phyloP scores from a whole-genome alignment of 1,140 invertebrate genomes.

The Solenopsis fugax region DNA sequence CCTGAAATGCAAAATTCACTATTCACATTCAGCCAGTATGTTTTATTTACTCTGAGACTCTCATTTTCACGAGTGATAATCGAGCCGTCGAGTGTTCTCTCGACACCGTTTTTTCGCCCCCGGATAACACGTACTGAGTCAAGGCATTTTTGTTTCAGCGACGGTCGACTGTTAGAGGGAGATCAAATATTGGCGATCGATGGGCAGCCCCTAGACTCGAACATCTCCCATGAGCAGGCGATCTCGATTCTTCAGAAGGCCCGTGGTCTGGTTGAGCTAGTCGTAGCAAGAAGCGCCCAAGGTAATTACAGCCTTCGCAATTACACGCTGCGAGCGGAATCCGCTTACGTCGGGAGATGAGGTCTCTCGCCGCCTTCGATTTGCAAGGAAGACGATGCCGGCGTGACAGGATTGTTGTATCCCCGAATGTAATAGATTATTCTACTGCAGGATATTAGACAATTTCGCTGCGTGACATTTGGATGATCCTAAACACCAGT shows the following conservation, averaged over 20 bases:
- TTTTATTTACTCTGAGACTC: slow-evolving; percentile 17
- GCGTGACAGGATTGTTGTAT: neutral
- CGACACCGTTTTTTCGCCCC: neutral
- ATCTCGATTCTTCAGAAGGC: slow-evolving; percentile 94
- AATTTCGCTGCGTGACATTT: neutral
- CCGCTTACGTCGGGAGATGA: neutral
- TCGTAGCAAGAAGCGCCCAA: slow-evolving; percentile 89
- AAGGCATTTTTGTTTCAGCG: slow-evolving; percentile 87
- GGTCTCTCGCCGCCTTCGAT: neutral
- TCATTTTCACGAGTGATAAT: slow-evolving; percentile 14
- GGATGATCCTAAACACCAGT: neutral
- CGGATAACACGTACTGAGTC: neutral
- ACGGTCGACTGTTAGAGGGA: slow-evolving; percentile 92
- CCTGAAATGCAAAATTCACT: slow-evolving; percentile 18
- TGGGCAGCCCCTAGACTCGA: slow-evolving; percentile 93
- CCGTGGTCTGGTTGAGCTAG: slow-evolving; percentile 91
- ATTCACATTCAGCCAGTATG: neutral
- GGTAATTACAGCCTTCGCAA: slow-evolving; percentile 76
- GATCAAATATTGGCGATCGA: slow-evolving; percentile 97
- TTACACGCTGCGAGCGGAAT: neutral
- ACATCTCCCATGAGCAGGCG: slow-evolving; percentile 95
- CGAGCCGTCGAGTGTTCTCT: neutral
- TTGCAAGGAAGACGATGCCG: slow-evolving; percentile 7
- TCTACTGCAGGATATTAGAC: no score
- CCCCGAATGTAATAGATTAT: neutral